A percentile compares a stretch with the other conserved stretches of the same genome.
These are phyloP conservation scores for Noctua comes DNA, from an alignment of 2,888 invertebrate species.

Conservation along the genomic window DNA sequence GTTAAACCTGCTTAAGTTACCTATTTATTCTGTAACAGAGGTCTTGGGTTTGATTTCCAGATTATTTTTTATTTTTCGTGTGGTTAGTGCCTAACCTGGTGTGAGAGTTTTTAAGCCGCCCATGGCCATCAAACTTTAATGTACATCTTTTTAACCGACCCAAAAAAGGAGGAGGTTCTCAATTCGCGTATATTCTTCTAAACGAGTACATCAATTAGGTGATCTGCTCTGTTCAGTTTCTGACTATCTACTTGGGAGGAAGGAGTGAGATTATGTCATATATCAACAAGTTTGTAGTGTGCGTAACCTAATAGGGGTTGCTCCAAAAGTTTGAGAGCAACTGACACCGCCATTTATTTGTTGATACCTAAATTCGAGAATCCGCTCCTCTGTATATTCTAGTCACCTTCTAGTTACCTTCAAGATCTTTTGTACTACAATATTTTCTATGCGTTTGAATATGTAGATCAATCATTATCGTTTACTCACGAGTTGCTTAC, in stretches of 20 bases:
- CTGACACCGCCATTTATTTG: slow-evolving; percentile 7
- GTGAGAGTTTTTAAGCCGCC: too few species aligned
- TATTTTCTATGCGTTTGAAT: too few species aligned
- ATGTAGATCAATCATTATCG: too few species aligned
- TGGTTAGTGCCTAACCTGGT: too few species aligned
- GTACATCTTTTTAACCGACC: too few species aligned
- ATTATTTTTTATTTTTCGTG: neutral
- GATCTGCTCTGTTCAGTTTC: neutral
- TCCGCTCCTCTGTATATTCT: neutral
- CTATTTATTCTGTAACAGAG: neutral
- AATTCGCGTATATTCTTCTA: too few species aligned
- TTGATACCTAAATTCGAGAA: neutral
- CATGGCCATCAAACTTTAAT: too few species aligned
- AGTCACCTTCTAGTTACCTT: too few species aligned
- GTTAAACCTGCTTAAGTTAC: neutral
- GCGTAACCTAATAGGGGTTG: neutral
- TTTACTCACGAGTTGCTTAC: too few species aligned
- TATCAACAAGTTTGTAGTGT: neutral
- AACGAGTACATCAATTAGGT: too few species aligned
- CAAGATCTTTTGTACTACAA: too few species aligned
- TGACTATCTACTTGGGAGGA: neutral
- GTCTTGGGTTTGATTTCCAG: neutral
- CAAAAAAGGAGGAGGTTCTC: too few species aligned
- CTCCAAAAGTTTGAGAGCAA: slow-evolving; percentile 22
- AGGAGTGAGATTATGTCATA: neutral